These are phyloP conservation scores for Listrodromus nycthemerus DNA, from an alignment of 2,888 invertebrate species.

Conservation along the genomic window DNA sequence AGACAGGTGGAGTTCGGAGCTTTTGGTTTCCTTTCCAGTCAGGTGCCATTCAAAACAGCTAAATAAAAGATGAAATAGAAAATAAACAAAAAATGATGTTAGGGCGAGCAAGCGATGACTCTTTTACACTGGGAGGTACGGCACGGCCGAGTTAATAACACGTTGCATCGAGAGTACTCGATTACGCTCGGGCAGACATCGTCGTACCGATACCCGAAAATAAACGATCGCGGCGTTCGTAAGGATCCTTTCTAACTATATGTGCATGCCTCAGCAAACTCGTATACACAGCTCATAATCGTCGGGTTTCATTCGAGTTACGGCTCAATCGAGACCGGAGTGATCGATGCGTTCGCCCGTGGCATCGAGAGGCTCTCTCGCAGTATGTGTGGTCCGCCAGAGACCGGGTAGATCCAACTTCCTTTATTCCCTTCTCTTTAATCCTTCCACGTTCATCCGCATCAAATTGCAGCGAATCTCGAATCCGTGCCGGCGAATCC, in stretches of 20 bases:
- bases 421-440: conserved; percentile 62
- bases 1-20: conserved; percentile 62
- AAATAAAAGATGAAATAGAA: conserved; percentile 30
- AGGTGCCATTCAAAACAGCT: background rate
- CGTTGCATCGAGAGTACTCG: conserved; percentile 67
- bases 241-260: conserved; percentile 24
- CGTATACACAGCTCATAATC: conserved; percentile 46
- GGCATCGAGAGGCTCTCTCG: conserved; percentile 53
- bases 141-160: conserved; percentile 69
- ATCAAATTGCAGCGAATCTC: conserved; percentile 25
- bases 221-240: conserved; percentile 9
- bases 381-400: conserved; percentile 59
- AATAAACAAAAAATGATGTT: background rate
- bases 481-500: conserved; percentile 56
- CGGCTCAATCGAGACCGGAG: conserved; percentile 63
- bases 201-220: conserved; percentile 27
- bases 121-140: conserved; percentile 61
- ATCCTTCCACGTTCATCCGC: conserved; percentile 66
- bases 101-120: conserved; percentile 45
- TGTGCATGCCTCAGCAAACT: conserved; percentile 6
- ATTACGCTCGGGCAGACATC: conserved; percentile 62
- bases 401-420: conserved; percentile 28
- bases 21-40: conserved; percentile 22
- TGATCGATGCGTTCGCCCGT: conserved; percentile 62
- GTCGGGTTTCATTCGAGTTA: conserved; percentile 64